Conservation (phyloP, 1,140 invertebrate species). For the Fopius arisanus region DNA sequence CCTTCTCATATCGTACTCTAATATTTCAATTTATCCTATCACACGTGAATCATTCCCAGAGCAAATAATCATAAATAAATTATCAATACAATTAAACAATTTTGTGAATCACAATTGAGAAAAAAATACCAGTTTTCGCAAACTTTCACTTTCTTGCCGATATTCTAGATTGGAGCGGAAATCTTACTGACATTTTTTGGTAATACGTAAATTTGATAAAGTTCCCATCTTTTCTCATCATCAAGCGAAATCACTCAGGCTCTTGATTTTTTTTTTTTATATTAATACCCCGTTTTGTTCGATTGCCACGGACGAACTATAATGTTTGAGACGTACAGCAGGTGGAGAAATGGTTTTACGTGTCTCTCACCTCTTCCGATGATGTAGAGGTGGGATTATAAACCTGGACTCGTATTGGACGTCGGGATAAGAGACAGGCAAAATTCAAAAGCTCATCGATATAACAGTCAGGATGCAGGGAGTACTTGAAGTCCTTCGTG, state of each 20-base stretch:
- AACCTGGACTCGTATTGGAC: not conserved
- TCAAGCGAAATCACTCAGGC: not conserved
- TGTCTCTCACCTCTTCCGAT: constrained; percentile 17
- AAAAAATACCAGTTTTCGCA: too few relatives aligned
- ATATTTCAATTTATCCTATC: too few relatives aligned
- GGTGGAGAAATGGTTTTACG: constrained; percentile 53
- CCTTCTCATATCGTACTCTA: not conserved
- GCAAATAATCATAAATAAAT: too few relatives aligned
- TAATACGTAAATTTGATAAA: not conserved
- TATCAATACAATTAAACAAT: too few relatives aligned
- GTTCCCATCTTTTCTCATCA: not conserved
- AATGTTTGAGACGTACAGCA: constrained; percentile 30
- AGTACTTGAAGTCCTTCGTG: not conserved
- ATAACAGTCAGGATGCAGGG: not conserved
- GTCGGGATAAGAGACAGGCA: constrained; percentile 28
- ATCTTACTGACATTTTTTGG: not conserved
- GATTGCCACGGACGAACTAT: constrained; percentile 14
- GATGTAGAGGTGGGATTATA: not conserved
- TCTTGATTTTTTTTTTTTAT: not conserved
- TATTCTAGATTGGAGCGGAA: not conserved
- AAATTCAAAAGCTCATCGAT: constrained; percentile 21
- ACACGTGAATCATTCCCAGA: not conserved
- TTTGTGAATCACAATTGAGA: not conserved
- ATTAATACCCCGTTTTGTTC: not conserved
- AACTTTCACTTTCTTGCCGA: not conserved